Conservation (phyloP, 2,113 vertebrate species). For the Pterocles burchelli region DNA sequence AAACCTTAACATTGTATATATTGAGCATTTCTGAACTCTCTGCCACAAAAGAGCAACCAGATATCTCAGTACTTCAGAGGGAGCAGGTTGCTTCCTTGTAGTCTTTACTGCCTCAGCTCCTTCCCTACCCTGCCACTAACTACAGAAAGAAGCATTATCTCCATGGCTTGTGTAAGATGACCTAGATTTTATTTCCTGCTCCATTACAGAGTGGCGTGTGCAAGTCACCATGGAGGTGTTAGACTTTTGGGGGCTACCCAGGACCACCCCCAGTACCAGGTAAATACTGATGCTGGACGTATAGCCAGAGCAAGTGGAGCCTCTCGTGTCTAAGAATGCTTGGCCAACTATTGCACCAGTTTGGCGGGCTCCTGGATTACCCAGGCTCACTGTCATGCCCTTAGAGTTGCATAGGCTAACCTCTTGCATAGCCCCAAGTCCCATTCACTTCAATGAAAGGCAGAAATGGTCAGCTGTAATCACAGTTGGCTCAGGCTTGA, state of each 20-base stretch:
- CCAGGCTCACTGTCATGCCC: not conserved
- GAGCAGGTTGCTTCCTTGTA: not conserved
- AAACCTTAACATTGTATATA: not conserved
- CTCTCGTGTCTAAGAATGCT: not conserved
- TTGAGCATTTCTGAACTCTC: not conserved
- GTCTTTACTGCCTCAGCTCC: not conserved
- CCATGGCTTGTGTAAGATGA: not conserved
- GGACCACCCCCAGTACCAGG: not conserved
- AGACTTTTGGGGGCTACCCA: not conserved
- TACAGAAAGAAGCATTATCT: not conserved
- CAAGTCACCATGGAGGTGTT: not conserved
- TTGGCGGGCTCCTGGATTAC: not conserved
- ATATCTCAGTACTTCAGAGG: not conserved
- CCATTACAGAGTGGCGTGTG: not conserved
- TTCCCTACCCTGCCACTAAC: not conserved
- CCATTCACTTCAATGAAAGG: not conserved
- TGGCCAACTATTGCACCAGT: too few species aligned
- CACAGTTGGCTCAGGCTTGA: not conserved
- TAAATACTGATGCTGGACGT: not conserved
- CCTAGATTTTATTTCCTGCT: not conserved
- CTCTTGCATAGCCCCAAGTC: not conserved
- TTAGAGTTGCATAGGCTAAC: not conserved
- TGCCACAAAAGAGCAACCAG: not conserved
- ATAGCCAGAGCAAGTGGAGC: rapidly evolving
- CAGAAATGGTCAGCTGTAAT: not conserved